Evolutionary conservation across 2,797 vertebrate species (phyloP).

Genomic region (Cirrhinus molitorella): DNA sequence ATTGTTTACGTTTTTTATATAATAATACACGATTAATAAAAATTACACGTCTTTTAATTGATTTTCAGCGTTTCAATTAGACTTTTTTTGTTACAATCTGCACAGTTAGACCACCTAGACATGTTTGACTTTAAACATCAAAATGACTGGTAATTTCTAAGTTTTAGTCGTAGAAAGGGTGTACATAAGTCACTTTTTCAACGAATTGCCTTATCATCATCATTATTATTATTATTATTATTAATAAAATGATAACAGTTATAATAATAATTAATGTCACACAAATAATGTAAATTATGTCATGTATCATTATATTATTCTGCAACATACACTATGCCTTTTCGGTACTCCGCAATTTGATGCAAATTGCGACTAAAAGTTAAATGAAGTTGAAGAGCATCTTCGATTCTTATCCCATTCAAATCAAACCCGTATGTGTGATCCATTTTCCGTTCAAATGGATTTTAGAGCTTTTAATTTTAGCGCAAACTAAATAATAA

Average conservation of each 20-base stretch:
- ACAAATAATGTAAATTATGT: background rate
- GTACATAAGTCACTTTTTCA: background rate
- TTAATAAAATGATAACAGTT: too few relatives aligned
- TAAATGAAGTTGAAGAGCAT: background rate
- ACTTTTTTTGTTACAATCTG: background rate
- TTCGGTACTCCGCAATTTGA: background rate
- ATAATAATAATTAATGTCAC: too few relatives aligned
- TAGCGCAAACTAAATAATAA: background rate
- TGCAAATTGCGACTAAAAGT: background rate
- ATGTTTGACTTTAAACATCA: background rate
- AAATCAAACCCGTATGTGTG: background rate
- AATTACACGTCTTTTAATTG: background rate
- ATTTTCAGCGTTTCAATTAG: background rate
- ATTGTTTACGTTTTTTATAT: too few relatives aligned
- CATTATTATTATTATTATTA: background rate
- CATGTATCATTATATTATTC: background rate
- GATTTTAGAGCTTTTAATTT: background rate
- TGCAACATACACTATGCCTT: background rate
- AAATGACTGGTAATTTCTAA: background rate
- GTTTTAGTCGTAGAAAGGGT: background rate
- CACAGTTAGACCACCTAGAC: background rate
- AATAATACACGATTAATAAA: background rate
- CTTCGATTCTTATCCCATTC: background rate
- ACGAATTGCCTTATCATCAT: background rate
- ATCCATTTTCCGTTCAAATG: background rate